Percentiles rank a stretch among this genome's conserved stretches.
Evolutionary conservation across 1,140 invertebrate genomes (phyloP).

Genomic region (Orchesella cincta): DNA sequence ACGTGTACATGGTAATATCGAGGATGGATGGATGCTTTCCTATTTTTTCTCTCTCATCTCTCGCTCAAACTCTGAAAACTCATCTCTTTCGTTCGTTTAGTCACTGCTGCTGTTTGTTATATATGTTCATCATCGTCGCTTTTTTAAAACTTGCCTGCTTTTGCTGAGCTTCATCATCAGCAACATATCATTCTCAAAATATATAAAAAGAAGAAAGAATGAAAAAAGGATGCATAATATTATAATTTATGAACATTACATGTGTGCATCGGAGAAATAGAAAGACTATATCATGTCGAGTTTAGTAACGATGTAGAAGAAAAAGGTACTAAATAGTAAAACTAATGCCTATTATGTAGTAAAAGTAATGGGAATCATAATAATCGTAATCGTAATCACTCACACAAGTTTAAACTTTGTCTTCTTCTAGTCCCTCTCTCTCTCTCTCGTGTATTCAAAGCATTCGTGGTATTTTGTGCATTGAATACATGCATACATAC

Average conservation of each 20-base stretch:
- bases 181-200: neutral
- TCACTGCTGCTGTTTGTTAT: conserved; percentile 12
- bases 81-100: conserved; percentile 25
- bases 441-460: neutral
- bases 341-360: conserved; percentile 14
- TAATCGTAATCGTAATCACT: neutral
- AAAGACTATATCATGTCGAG: conserved; percentile 8
- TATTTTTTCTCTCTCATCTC: conserved; percentile 18
- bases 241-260: conserved; percentile 29
- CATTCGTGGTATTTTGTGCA: neutral
- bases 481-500: neutral
- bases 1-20: conserved; percentile 28
- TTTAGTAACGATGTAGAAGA: neutral
- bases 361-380: neutral
- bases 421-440: neutral
- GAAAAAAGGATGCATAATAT: conserved; percentile 26
- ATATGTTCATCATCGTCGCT: conserved; percentile 4
- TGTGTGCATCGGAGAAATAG: neutral
- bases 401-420: neutral
- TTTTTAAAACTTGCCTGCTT: neutral
- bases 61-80: neutral
- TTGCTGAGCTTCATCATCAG: conserved; percentile 12
- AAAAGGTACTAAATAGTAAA: conserved; percentile 22
- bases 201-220: conserved; percentile 13
- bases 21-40: conserved; percentile 25